Base-by-base conservation (phyloP, 2,113 vertebrate species). In the Rhinoderma darwinii region DNA sequence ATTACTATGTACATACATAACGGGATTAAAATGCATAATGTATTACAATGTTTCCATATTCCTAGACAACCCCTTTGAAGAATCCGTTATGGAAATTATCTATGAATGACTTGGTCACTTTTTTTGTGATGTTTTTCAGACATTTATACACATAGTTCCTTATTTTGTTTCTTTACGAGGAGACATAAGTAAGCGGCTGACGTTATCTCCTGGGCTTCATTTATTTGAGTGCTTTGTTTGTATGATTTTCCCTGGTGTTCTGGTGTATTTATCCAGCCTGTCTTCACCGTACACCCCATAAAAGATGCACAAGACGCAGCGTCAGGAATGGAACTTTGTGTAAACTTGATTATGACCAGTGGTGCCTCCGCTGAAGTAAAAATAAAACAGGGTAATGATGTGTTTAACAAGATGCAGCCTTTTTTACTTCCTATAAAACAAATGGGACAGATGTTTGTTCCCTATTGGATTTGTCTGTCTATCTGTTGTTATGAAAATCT, bases 381-480 rank as follows among this genome's bases (percentile, higher is more conserved):
- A 87, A 82, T 59, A 74, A 87, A 81, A 25, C 66, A 61, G 37
- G 78, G 56, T 87, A 82, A 87, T 87, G 68, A 74, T 73, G 85
- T 87, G 85, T 87, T 87, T 87, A 82, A 86, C 78, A 87, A 87
- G 85, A 81, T 37, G 56, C 44, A 59, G 47, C 18, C 72, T 84
- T 61, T 56, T 37, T 73, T 39, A 27, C 27, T 54, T 41, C 37
- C 12, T 27, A 68, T 50, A 78, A 78, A 78, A 51, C 61, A 73
- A 86, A 81, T 59, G 66, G 50, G 32, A 59, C 85, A 86, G 77
- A 72, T 87, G 85, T 87, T 73, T 75, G 30, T 86, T 27, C 59
- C 47, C 32, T 43, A 56, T 51, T 35, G 83, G 25, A 54, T 84
- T 20, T 73, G 78, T 32, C 66, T 85, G 83, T 66, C 73, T 86